These are phyloP conservation scores for Ficedula albicollis DNA, from an alignment of 2,797 vertebrate species.

Conservation along the genomic window DNA sequence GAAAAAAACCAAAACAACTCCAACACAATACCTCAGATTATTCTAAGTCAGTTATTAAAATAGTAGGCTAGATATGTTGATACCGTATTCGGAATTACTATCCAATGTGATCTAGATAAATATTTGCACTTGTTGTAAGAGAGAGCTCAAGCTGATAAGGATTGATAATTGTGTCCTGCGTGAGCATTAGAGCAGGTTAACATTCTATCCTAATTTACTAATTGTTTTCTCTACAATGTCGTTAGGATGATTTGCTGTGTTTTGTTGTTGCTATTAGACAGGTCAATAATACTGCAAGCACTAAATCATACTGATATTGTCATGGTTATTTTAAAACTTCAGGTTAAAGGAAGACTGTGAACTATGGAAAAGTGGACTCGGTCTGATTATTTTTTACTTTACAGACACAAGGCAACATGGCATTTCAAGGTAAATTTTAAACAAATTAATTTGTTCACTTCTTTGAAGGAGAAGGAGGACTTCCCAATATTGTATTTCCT, in stretches of 20 bases:
- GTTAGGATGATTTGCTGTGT: slow-evolving; percentile 21
- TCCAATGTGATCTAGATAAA: neutral
- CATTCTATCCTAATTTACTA: slow-evolving; percentile 21
- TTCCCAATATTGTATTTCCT: neutral
- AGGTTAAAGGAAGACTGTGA: neutral
- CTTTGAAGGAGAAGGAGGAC: neutral
- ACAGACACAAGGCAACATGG: neutral
- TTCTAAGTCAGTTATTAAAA: neutral
- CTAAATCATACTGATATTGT: neutral
- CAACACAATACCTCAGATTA: neutral
- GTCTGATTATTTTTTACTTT: neutral
- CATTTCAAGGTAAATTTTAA: neutral
- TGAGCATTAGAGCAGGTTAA: slow-evolving; percentile 10
- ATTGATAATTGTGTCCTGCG: slow-evolving; percentile 18
- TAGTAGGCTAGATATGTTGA: neutral
- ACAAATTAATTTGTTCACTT: neutral
- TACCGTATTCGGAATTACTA: neutral
- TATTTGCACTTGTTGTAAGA: slow-evolving; percentile 23
- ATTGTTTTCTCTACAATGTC: slow-evolving; percentile 23
- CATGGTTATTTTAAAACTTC: neutral
- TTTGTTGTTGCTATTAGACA: neutral
- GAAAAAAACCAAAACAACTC: neutral
- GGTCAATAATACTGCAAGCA: slow-evolving; percentile 4
- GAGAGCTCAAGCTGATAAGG: neutral
- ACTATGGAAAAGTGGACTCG: neutral